Evolutionary conservation across 2,113 vertebrate genomes (phyloP), one percentile per base, ranked within the genome.

Genomic region (Crotalus helleri): DNA sequence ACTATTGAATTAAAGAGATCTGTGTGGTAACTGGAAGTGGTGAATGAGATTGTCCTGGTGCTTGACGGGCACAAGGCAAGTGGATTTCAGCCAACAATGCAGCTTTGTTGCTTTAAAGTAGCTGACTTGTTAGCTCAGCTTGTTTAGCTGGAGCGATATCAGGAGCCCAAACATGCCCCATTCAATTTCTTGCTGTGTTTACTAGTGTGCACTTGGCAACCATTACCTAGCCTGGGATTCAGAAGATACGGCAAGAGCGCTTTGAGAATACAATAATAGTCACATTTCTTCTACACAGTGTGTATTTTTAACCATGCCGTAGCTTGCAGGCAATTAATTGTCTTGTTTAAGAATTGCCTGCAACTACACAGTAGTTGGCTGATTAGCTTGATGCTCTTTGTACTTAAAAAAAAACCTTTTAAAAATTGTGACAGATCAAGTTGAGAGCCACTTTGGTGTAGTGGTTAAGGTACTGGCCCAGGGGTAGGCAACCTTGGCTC

Each of bases 171-270:
- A 91, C 87, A 87, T 12, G 54, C 33, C 33, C 49, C 91, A 3
- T 29, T 29, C 4, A 12, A 33, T 61, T 93, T 23, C 81, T 90
- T 94, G 88, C 89, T 29, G 5, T 97, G 95, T 97, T 97, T 96
- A 85, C 94, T 95, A 85, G 29, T 15, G 29, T 6, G 33, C 90
- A 1, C 93, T 12, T 97, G 69, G 97, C 96, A 96, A 97, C 96
- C 17, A 46, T 92, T 58, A 8, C 29, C 44, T 96, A 94, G 29
- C 93, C 96, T 96, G 94, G 94, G 93, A 94, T 96, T 96, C 96
- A 89, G 92, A 93, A 93, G 61, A 58, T 94, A 93, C 95, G 94
- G 61, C 95, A 94, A 87, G 46, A 87, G 92, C 93, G 10, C 11
- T 0, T 92, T 90, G 44, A 39, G 64, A 33, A 0, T 85, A 74